phyloP scores from a whole-genome alignment of 2,113 vertebrate genomes.

The Zapus hudsonius region DNA sequence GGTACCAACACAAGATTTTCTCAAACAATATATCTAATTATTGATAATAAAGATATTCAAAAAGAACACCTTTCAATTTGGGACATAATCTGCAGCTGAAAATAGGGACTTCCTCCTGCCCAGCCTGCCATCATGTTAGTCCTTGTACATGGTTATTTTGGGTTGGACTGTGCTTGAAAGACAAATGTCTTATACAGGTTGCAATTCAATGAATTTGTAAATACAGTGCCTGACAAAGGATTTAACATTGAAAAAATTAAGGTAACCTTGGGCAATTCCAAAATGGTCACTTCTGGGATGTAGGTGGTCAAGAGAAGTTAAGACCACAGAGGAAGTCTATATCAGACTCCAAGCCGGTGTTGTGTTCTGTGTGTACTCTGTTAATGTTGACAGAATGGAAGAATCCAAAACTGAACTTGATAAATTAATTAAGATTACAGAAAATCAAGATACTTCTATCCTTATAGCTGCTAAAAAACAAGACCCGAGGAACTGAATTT shows the following conservation, averaged over 20 bases:
- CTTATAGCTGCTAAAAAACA: constrained; percentile 98
- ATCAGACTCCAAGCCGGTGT: constrained; percentile 97
- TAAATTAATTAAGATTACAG: constrained; percentile 94
- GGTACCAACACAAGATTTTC: too few species aligned
- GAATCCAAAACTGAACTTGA: constrained; percentile 98
- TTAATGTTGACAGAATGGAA: constrained; percentile 97
- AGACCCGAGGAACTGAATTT: constrained; percentile 96
- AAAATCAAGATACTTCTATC: constrained; percentile 96
- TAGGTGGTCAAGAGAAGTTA: constrained; percentile 98
- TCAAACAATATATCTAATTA: too few species aligned
- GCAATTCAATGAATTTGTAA: constrained; percentile 98
- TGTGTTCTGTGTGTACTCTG: constrained; percentile 98
- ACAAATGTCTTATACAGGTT: constrained; percentile 96
- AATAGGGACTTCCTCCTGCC: constrained; percentile 94
- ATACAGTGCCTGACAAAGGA: constrained; percentile 97
- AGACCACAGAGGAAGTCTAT: constrained; percentile 98
- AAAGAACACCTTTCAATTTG: constrained; percentile 57
- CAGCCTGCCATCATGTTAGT: constrained; percentile 92
- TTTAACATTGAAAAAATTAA: constrained; percentile 97
- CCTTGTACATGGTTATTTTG: constrained; percentile 96
- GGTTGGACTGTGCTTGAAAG: constrained; percentile 97
- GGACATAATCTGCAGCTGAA: constrained; percentile 77
- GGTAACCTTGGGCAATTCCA: constrained; percentile 92
- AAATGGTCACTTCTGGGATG: constrained; percentile 97
- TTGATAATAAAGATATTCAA: constrained; percentile 46